Conservation (phyloP, 2,113 vertebrate genomes). For the Microcebus lehilahytsara region DNA sequence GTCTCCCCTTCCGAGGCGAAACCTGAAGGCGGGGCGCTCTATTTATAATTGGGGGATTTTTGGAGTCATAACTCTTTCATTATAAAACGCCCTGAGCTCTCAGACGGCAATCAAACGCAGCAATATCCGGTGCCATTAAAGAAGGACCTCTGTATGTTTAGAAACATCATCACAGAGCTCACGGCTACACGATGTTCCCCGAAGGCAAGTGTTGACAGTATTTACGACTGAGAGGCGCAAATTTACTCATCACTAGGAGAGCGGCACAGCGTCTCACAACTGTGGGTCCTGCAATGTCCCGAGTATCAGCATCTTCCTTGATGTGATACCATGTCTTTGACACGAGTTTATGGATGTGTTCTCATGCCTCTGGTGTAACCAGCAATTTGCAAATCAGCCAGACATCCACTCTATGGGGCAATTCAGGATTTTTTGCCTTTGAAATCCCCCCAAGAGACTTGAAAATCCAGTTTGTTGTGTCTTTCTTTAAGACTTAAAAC, state of each 20-base stretch:
- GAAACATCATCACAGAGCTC: slow-evolving; percentile 79
- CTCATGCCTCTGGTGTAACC: neutral
- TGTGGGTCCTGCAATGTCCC: neutral
- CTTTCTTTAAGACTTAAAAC: slow-evolving; percentile 19
- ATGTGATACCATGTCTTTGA: neutral
- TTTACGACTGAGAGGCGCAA: neutral
- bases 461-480: slow-evolving; percentile 64
- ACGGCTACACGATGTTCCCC: neutral
- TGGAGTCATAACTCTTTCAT: slow-evolving; percentile 80
- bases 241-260: neutral
- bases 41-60: slow-evolving; percentile 82
- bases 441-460: slow-evolving; percentile 55
- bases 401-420: neutral
- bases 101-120: slow-evolving; percentile 74
- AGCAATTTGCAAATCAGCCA: neutral
- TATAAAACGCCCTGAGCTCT: slow-evolving; percentile 79
- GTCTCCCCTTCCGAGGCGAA: slow-evolving; percentile 66
- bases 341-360: neutral
- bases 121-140: slow-evolving; percentile 73
- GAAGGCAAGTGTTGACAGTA: neutral
- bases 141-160: slow-evolving; percentile 72
- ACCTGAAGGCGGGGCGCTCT: slow-evolving; percentile 63
- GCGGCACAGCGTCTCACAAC: neutral
- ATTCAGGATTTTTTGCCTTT: slow-evolving; percentile 46
- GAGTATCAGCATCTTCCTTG: neutral